Conservation (phyloP, 2,113 vertebrate species). For the Poeciliopsis retropinna region DNA sequence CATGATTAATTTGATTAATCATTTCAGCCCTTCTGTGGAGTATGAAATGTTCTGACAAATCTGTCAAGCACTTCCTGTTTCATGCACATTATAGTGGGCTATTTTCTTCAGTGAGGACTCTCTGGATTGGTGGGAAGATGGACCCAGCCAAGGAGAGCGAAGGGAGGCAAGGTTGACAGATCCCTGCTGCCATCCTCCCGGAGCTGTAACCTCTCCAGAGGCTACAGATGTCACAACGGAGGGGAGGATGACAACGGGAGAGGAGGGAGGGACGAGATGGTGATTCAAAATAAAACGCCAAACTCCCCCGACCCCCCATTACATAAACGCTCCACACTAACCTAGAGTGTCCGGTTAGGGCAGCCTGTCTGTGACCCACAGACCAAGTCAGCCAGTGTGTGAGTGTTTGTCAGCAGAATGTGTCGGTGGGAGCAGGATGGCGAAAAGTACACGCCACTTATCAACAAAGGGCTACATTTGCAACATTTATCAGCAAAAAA, state of each 20-base stretch:
- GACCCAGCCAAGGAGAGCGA: constrained; percentile 1
- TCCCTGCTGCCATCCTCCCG: constrained; percentile 19
- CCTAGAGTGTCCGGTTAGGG: constrained; percentile 37
- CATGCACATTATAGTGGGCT: too few species aligned
- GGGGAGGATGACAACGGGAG: not conserved
- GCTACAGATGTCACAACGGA: constrained; percentile 21
- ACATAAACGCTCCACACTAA: constrained; percentile 26
- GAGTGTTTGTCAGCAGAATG: constrained; percentile 18
- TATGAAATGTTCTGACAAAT: too few species aligned
- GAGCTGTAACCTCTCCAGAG: constrained; percentile 42
- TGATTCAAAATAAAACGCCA: not conserved
- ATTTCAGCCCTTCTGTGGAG: too few species aligned
- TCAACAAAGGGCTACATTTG: constrained; percentile 53
- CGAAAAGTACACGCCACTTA: constrained; percentile 43
- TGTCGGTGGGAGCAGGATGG: constrained; percentile 14
- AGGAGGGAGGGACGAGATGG: not conserved
- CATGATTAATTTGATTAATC: too few species aligned
- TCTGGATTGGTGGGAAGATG: too few species aligned
- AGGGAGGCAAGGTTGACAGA: constrained; percentile 15
- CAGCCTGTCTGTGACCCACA: constrained; percentile 22
- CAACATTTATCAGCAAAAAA: constrained; percentile 39
- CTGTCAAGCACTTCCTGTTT: too few species aligned
- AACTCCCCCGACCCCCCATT: not conserved
- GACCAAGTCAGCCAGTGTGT: constrained; percentile 38
- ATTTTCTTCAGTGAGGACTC: too few species aligned